Percentiles rank a stretch among this genome's conserved stretches.
phyloP scores from a whole-genome alignment of 1,140 invertebrate species.

The Mylabris phalerata region DNA sequence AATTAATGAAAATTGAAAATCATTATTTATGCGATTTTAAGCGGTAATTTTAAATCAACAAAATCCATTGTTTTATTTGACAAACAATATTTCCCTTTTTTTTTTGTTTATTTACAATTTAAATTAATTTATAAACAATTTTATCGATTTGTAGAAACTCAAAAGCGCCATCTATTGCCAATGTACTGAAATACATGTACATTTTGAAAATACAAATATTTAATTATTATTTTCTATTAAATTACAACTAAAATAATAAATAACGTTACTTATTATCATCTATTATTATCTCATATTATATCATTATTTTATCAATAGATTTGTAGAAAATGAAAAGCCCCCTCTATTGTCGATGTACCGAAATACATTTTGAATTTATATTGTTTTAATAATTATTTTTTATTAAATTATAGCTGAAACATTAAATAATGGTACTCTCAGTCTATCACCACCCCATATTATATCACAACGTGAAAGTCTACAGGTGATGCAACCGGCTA shows the following conservation, averaged over 20 bases:
- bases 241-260: constrained; percentile 56
- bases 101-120: too few relatives aligned
- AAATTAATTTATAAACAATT: too few relatives aligned
- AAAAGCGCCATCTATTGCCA: too few relatives aligned
- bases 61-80: too few relatives aligned
- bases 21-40: too few relatives aligned
- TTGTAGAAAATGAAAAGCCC: not conserved
- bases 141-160: too few relatives aligned
- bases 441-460: constrained; percentile 52
- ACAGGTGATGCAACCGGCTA: constrained; percentile 60
- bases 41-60: too few relatives aligned
- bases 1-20: too few relatives aligned
- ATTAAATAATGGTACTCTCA: constrained; percentile 55
- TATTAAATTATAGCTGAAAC: constrained; percentile 49
- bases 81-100: too few relatives aligned
- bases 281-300: constrained; percentile 51
- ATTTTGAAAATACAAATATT: not conserved
- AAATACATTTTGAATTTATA: not conserved
- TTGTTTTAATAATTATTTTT: not conserved
- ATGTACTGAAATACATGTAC: too few relatives aligned
- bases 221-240: not conserved
- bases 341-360: not conserved
- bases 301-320: constrained; percentile 26
- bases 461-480: constrained; percentile 55
- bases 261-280: constrained; percentile 54